Evolutionary conservation across 2,113 vertebrate genomes (phyloP), one percentile per base, ranked within the genome.

Genomic region (Scatophagus argus): DNA sequence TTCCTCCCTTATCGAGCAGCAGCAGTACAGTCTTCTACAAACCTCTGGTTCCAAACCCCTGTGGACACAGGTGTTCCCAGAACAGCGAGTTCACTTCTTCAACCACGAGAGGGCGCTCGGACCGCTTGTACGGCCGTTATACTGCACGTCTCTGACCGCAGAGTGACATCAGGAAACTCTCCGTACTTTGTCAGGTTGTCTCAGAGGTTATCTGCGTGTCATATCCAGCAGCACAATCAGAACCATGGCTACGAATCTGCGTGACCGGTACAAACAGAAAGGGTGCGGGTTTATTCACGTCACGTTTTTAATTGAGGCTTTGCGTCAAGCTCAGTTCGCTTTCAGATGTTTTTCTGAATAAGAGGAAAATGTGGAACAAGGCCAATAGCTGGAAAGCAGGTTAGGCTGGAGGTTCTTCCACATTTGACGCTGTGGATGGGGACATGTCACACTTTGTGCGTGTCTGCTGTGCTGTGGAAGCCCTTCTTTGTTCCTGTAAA

Each of bases 351-450:
- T 49, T 81, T 52, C 58, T 46, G 23, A n/a, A 46, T 77, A n/a
- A 85, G 81, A 85, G 80, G 67, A 74, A 74, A 81, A 82, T 54
- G 59, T 72, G 68, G 43, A 73, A 68, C 12, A 27, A 75, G 61
- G 65, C 69, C 81, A 89, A 84, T 87, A 91, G 85, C 82, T 89
- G 90, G 74, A 75, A 43, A 43, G 66, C 83, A 84, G 78, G 82
- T 92, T 88, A 71, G 72, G 41, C 54, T 66, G n/a, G 88, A 90
- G 93, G 52, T 38, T 74, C 65, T 83, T 89, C 84, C 90, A 92
- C 83, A 76, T 92, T 91, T 74, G 81, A 76, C 67, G 27, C 43
- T 69, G 43, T 54, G 49, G 41, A 75, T 66, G 75, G 64, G 23
- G 47, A 39, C 36, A 51, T 56, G 64, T 89, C 73, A 64, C 56